These are phyloP conservation scores for Pogonomyrmex barbatus DNA, from an alignment of 1,140 invertebrate species.

Conservation along the genomic window DNA sequence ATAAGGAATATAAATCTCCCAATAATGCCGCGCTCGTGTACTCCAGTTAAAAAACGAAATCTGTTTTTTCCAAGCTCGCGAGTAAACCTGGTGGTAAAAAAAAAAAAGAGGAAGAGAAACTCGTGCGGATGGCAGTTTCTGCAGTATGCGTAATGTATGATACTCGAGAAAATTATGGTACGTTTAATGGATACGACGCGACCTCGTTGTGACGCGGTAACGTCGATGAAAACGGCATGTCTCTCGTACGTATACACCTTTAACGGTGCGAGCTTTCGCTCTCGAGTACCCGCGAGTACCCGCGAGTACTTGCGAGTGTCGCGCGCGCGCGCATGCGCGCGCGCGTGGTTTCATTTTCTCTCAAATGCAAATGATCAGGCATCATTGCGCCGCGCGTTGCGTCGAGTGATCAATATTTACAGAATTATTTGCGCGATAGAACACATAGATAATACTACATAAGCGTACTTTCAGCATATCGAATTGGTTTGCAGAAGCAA, in stretches of 20 bases:
- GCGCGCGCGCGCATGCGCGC: too few relatives aligned
- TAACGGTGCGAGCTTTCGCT: conserved; percentile 8
- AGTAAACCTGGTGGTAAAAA: neutral
- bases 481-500: conserved; percentile 48
- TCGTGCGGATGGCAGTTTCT: conserved; percentile 46
- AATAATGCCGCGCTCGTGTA: neutral
- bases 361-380: conserved; percentile 41
- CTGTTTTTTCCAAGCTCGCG: conserved; percentile 41
- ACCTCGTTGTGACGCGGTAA: conserved; percentile 10
- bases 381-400: conserved; percentile 24
- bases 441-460: conserved; percentile 39
- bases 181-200: conserved; percentile 35
- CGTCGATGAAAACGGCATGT: conserved; percentile 9
- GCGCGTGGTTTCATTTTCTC: conserved; percentile 46
- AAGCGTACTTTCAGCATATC: conserved; percentile 34
- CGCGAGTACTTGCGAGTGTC: neutral
- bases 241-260: conserved; percentile 26
- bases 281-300: neutral
- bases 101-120: neutral
- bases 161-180: conserved; percentile 45
- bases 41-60: conserved; percentile 24
- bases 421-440: conserved; percentile 52
- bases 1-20: conserved; percentile 30
- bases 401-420: conserved; percentile 59
- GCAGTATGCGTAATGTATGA: conserved; percentile 50